phyloP scores from a whole-genome alignment of 2,888 invertebrate genomes.

The Cyclophora punctaria region DNA sequence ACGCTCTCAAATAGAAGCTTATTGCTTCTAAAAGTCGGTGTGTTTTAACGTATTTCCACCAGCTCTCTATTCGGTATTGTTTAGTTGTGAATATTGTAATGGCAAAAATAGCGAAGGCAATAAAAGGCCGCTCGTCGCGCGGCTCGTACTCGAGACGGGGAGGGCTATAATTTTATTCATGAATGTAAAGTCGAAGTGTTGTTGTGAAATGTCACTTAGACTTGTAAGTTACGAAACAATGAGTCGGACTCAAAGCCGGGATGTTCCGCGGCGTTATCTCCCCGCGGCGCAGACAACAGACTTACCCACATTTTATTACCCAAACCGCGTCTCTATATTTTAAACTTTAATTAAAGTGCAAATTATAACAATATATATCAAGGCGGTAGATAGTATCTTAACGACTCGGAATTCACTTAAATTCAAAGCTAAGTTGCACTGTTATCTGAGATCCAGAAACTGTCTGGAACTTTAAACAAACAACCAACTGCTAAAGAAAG shows the following conservation, averaged over 20 bases:
- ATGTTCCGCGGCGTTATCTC: slow-evolving; percentile 62
- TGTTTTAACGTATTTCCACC: slow-evolving; percentile 40
- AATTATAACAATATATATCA: slow-evolving; percentile 41
- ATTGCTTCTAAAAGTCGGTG: slow-evolving; percentile 48
- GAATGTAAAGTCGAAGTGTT: slow-evolving; percentile 61
- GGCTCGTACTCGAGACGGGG: slow-evolving; percentile 62
- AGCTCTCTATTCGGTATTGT: slow-evolving; percentile 27
- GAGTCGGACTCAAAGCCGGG: slow-evolving; percentile 62
- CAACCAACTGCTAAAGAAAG: slow-evolving; percentile 51
- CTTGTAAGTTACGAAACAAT: slow-evolving; percentile 70
- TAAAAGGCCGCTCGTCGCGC: slow-evolving; percentile 46
- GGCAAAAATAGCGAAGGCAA: slow-evolving; percentile 46
- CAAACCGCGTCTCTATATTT: slow-evolving; percentile 30
- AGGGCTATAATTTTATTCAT: slow-evolving; percentile 67
- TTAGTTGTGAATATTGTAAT: slow-evolving; percentile 45
- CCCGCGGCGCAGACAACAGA: neutral
- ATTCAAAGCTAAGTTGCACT: slow-evolving; percentile 41
- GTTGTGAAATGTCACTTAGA: slow-evolving; percentile 66
- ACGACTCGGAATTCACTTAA: slow-evolving; percentile 47
- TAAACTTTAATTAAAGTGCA: slow-evolving; percentile 34
- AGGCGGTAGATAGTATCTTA: slow-evolving; percentile 36
- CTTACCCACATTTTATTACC: slow-evolving; percentile 35
- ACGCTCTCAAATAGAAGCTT: slow-evolving; percentile 52
- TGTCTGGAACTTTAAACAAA: slow-evolving; percentile 49
- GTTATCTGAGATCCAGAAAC: slow-evolving; percentile 41